These are phyloP conservation scores for Xenus cinereus DNA, from an alignment of 2,113 vertebrate genomes.

Conservation along the genomic window DNA sequence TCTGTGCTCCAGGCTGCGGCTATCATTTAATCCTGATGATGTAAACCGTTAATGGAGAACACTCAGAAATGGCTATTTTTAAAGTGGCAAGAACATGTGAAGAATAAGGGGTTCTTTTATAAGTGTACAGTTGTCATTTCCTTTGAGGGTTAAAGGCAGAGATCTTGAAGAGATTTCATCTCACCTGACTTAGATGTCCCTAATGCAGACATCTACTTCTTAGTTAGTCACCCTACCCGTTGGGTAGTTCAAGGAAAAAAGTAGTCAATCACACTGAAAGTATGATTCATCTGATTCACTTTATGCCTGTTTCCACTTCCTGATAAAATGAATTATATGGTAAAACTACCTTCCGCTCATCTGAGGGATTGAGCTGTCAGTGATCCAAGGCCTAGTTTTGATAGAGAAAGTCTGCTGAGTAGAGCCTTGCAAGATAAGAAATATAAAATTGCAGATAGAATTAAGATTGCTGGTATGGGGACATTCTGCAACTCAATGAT, in stretches of 20 bases:
- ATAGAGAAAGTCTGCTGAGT: not conserved
- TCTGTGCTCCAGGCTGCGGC: not conserved
- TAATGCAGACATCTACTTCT: not conserved
- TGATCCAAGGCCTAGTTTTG: not conserved
- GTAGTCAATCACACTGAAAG: not conserved
- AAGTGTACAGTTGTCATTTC: not conserved
- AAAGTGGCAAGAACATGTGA: not conserved
- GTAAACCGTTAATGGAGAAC: not conserved
- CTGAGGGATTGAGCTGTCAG: not conserved
- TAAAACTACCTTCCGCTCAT: not conserved
- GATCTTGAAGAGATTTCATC: not conserved
- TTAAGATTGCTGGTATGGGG: not conserved
- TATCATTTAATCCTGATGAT: not conserved
- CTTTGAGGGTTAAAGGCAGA: not conserved
- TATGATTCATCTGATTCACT: not conserved
- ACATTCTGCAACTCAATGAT: not conserved
- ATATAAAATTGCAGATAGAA: not conserved
- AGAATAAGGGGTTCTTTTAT: not conserved
- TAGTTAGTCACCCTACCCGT: not conserved
- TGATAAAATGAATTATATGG: not conserved
- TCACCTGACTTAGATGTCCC: not conserved
- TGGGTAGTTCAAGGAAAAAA: not conserved
- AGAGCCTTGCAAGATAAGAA: not conserved
- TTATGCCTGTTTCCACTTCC: not conserved
- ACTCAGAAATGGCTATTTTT: not conserved